phyloP scores from a whole-genome alignment of 2,113 vertebrate species.

The Xenopus borealis region DNA sequence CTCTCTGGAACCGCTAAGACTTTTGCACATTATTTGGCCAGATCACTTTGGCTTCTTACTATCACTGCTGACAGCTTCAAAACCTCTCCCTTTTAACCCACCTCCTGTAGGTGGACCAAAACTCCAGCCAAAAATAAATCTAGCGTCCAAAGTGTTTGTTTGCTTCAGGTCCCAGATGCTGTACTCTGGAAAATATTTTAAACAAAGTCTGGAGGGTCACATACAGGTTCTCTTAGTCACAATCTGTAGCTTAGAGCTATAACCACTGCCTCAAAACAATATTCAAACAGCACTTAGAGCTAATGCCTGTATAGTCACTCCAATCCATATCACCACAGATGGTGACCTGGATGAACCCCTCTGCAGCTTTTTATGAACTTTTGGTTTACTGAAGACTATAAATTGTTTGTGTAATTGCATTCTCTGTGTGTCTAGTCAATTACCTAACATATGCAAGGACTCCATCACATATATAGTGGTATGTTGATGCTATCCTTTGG shows the following conservation, averaged over 20 bases:
- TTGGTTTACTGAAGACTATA: too few relatives aligned
- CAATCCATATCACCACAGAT: neutral
- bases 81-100: constrained; percentile 65
- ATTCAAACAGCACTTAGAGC: neutral
- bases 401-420: too few relatives aligned
- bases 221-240: constrained; percentile 62
- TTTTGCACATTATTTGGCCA: constrained; percentile 61
- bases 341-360: too few relatives aligned
- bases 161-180: constrained; percentile 61
- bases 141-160: constrained; percentile 65
- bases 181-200: constrained; percentile 65
- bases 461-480: too few relatives aligned
- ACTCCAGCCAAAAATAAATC: constrained; percentile 62
- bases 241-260: neutral
- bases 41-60: constrained; percentile 60
- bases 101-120: constrained; percentile 63
- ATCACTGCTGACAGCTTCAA: constrained; percentile 61
- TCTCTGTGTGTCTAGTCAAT: too few relatives aligned
- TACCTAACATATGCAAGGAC: too few relatives aligned
- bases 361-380: too few relatives aligned
- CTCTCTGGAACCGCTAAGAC: constrained; percentile 15
- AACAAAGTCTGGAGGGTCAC: constrained; percentile 62
- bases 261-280: neutral
- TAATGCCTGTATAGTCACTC: neutral
- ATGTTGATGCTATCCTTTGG: too few relatives aligned